Evolutionary conservation across 2,888 invertebrate genomes (phyloP).

Genomic region (Lypha dubia): DNA sequence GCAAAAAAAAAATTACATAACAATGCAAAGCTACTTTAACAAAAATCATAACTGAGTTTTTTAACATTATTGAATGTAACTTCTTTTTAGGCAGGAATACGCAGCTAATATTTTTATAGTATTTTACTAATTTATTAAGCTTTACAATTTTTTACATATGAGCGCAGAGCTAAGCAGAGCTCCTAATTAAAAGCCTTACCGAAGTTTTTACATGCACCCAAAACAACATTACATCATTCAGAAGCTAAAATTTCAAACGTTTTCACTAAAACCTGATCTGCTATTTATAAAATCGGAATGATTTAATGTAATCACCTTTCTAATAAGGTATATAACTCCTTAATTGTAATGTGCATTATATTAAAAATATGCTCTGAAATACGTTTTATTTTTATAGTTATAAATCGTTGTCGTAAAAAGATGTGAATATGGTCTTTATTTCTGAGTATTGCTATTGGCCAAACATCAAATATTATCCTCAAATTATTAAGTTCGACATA

Average conservation of each 20-base stretch:
- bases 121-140: too few species aligned
- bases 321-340: too few species aligned
- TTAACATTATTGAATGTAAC: too few species aligned
- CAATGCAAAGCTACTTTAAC: slow-evolving; percentile 14
- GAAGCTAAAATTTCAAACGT: not conserved
- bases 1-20: not conserved
- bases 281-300: too few species aligned
- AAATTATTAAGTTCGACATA: too few species aligned
- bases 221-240: slow-evolving; percentile 9
- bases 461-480: not conserved
- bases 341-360: not conserved
- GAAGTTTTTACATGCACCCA: not conserved
- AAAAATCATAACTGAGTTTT: slow-evolving; percentile 10
- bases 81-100: too few species aligned
- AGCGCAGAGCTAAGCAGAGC: slow-evolving; percentile 28
- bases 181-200: too few species aligned
- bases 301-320: not conserved
- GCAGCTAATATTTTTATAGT: too few species aligned
- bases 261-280: too few species aligned
- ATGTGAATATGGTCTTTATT: slow-evolving; percentile 21
- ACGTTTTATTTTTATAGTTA: too few species aligned
- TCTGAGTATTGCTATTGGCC: slow-evolving; percentile 12
- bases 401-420: slow-evolving; percentile 11
- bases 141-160: slow-evolving; percentile 36
- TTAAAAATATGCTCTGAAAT: too few species aligned